Percentiles rank a stretch among this genome's conserved stretches.
phyloP scores from a whole-genome alignment of 2,797 vertebrate genomes.

The Gadopsis marmoratus region DNA sequence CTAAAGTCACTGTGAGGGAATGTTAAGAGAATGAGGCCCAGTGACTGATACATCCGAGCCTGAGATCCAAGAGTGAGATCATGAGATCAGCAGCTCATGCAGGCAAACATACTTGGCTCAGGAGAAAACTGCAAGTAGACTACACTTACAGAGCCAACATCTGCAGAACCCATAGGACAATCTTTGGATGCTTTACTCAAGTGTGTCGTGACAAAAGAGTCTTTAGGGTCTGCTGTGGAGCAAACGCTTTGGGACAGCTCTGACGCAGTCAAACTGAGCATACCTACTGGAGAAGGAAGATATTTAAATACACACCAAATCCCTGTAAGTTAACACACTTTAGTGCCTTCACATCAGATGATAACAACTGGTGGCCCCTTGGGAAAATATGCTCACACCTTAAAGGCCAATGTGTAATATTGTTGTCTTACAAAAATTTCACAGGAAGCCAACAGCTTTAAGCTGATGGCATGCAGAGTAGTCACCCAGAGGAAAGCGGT shows the following conservation, averaged over 20 bases:
- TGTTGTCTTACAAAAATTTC: conserved; percentile 25
- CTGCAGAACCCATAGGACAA: conserved; percentile 89
- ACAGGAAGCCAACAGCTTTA: conserved; percentile 64
- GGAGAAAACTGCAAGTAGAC: conserved; percentile 67
- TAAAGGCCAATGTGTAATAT: conserved; percentile 21
- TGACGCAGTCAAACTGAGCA: conserved; percentile 85
- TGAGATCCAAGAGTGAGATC: conserved; percentile 28
- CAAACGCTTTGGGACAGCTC: conserved; percentile 87
- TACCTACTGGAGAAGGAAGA: conserved; percentile 87
- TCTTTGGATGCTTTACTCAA: conserved; percentile 89
- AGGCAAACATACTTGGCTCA: conserved; percentile 32
- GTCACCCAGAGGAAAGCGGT: conserved; percentile 58
- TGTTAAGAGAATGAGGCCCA: conserved; percentile 28
- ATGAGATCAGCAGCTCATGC: conserved; percentile 64
- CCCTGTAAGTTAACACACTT: conserved; percentile 8
- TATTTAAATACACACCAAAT: conserved; percentile 46
- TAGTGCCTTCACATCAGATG: conserved; percentile 12
- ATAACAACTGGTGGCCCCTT: background rate
- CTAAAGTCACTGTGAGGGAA: conserved; percentile 19
- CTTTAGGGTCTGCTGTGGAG: conserved; percentile 89
- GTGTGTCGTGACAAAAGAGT: conserved; percentile 87
- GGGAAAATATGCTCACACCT: conserved; percentile 61
- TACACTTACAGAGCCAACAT: conserved; percentile 93
- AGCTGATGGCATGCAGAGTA: conserved; percentile 37
- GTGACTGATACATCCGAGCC: conserved; percentile 40